Base-by-base conservation (phyloP, 2,113 vertebrate species). In the Petrocephalus microphthalmus region DNA sequence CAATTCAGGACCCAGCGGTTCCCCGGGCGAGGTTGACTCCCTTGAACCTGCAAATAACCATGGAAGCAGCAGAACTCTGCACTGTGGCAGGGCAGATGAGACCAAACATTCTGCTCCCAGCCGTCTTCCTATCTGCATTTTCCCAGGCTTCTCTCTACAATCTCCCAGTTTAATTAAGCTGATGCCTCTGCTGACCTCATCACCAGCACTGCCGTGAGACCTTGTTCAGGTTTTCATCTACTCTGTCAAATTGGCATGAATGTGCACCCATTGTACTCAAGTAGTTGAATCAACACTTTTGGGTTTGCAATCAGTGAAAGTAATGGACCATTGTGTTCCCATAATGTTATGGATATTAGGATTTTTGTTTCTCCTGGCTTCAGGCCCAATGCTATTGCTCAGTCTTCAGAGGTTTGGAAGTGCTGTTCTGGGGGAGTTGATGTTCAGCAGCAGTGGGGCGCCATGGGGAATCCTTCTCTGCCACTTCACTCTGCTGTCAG, bases 321-420 rank as follows among this genome's bases (percentile, higher is more conserved):
- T 84, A 88, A 88, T 88, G 87, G 87, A 88, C 78, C 87, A 88
- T 88, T 88, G 74, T 88, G 53, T 88, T 57, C 54, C 78, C 54
- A 84, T 83, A 88, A 84, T 88, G 78, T 88, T 84, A 57, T 60
- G 78, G 87, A 82, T 83, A 88, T 88, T 83, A 83, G 74, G 33
- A 47, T 60, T 88, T 54, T 78, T 88, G 78, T 88, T 74, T 25
- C 74, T 60, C 37, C 74, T 20, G 87, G 47, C 33, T 37, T 49
- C 8, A 71, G 22, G 47, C 64, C 87, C 29, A 54, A 25, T 33
- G 13, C 5, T 20, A 74, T 1, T 67, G n/a, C 20, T 51, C 45
- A 5, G 25, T 37, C 25, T 71, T 11, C 49, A 37, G 47, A 64
- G 47, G 15, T 52, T 45, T 7, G 19, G 47, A 78, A 37, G 20